These are phyloP conservation scores for Aphidoletes aphidimyza DNA, from an alignment of 2,888 invertebrate species.

Conservation along the genomic window DNA sequence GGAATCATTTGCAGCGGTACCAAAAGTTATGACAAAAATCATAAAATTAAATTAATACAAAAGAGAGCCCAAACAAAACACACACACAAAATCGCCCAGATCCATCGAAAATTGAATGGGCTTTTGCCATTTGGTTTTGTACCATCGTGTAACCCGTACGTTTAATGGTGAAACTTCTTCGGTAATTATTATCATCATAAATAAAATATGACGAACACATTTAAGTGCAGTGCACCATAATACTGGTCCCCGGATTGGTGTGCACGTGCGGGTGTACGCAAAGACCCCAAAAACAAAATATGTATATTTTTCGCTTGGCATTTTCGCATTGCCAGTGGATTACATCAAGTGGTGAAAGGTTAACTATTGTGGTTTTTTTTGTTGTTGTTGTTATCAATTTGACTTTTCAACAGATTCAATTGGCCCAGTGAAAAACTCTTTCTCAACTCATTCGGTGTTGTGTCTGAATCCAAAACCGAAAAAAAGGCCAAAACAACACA, in stretches of 20 bases:
- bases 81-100: too few relatives aligned
- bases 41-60: constrained; percentile 47
- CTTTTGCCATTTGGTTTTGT: background rate
- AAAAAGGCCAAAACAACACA: background rate
- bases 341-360: constrained; percentile 13
- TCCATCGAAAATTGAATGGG: too few relatives aligned
- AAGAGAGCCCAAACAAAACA: background rate
- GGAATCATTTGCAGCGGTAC: constrained; percentile 20
- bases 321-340: background rate
- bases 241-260: background rate
- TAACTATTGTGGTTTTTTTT: too few relatives aligned
- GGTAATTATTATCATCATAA: constrained; percentile 36
- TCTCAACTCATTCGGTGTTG: background rate
- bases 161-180: constrained; percentile 43
- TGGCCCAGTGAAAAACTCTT: constrained; percentile 43
- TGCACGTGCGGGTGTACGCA: background rate
- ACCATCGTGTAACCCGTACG: constrained; percentile 45
- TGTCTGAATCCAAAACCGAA: background rate
- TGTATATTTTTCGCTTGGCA: background rate
- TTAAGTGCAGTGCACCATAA: constrained; percentile 37
- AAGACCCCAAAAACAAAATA: too few relatives aligned
- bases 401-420: constrained; percentile 33
- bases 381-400: constrained; percentile 28
- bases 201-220: constrained; percentile 28
- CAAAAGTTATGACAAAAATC: constrained; percentile 48